phyloP scores from a whole-genome alignment of 2,113 vertebrate species.

The Eptesicus fuscus region DNA sequence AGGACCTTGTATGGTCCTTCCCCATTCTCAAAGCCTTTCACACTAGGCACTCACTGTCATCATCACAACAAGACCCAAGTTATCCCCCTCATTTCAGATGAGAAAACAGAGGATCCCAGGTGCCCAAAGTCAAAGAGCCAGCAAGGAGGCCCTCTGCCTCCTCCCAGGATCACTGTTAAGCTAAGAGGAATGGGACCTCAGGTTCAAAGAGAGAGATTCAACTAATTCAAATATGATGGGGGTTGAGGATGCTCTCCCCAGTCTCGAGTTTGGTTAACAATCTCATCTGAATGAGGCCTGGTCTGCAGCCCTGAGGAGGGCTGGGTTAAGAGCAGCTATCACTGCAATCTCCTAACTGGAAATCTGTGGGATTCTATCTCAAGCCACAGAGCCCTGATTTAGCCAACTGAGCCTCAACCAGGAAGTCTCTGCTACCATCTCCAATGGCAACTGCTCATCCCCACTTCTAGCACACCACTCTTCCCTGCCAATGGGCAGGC shows the following conservation, averaged over 20 bases:
- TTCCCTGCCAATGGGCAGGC: conserved; percentile 49
- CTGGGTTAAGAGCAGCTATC: conserved; percentile 74
- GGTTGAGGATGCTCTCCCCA: not conserved
- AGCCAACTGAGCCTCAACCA: conserved; percentile 71
- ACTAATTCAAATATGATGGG: not conserved
- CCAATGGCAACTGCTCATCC: conserved; percentile 73
- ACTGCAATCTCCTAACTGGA: conserved; percentile 74
- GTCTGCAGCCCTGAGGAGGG: not conserved
- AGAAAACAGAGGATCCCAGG: not conserved
- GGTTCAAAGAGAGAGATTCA: not conserved
- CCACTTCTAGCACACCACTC: conserved; percentile 32
- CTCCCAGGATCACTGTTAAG: not conserved
- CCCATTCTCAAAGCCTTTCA: not conserved
- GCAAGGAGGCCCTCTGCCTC: not conserved
- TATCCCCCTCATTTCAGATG: not conserved
- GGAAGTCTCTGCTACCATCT: conserved; percentile 76
- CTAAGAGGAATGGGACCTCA: not conserved
- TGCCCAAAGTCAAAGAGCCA: not conserved
- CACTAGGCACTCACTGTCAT: not conserved
- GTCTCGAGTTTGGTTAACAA: not conserved
- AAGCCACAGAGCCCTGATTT: conserved; percentile 77
- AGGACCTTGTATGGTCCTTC: not conserved
- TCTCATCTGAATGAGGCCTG: not conserved
- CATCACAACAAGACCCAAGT: not conserved
- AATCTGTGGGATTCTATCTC: conserved; percentile 81